These are phyloP conservation scores for Spinus pinus DNA, from an alignment of 2,797 vertebrate species.

Conservation along the genomic window DNA sequence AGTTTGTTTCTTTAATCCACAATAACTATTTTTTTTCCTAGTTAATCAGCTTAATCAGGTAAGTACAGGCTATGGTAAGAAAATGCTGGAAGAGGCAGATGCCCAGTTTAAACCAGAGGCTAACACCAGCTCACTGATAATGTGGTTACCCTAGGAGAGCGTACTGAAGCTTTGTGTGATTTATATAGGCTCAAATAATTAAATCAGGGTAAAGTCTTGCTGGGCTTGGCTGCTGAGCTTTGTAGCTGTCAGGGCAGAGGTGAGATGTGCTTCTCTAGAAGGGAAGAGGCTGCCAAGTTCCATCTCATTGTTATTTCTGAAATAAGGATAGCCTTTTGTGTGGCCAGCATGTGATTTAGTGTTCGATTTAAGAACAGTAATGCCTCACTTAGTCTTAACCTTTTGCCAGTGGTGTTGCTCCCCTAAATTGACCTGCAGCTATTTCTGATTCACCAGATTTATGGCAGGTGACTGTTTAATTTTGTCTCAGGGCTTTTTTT, in stretches of 20 bases:
- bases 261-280: background rate
- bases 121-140: background rate
- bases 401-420: background rate
- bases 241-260: background rate
- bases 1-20: background rate
- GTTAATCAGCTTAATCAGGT: background rate
- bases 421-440: background rate
- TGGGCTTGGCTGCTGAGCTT: background rate
- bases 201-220: background rate
- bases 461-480: background rate
- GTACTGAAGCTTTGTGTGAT: background rate
- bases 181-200: background rate
- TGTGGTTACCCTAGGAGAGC: background rate
- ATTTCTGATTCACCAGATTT: background rate
- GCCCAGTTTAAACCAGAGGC: background rate
- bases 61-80: background rate
- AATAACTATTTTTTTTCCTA: background rate
- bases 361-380: background rate
- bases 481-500: background rate
- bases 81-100: background rate
- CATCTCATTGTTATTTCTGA: background rate
- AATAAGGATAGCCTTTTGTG: background rate
- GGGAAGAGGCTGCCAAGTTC: background rate
- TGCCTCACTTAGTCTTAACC: background rate
- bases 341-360: background rate